phyloP scores from a whole-genome alignment of 2,797 vertebrate genomes.

The Myripristis murdjan region DNA sequence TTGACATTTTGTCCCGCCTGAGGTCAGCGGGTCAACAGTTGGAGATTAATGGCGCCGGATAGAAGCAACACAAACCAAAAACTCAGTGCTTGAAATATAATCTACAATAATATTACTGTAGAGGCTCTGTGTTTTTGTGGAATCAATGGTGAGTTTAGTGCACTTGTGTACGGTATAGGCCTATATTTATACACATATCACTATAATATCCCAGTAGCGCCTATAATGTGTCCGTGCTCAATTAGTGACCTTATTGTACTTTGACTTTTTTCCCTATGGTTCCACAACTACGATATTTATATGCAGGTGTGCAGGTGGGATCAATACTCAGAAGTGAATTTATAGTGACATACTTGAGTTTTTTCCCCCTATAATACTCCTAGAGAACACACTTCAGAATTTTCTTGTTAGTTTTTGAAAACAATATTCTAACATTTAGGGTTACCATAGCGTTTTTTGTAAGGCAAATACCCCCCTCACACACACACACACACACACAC shows the following conservation, averaged over 20 bases:
- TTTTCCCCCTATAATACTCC: background rate
- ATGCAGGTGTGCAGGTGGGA: too few relatives aligned
- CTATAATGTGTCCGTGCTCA: too few relatives aligned
- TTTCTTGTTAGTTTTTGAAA: slow-evolving; percentile 14
- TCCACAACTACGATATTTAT: slow-evolving; percentile 7
- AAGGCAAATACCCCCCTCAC: slow-evolving; percentile 4
- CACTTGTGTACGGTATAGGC: too few relatives aligned
- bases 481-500: background rate
- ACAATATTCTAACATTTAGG: slow-evolving; percentile 16
- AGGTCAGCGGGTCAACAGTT: slow-evolving; percentile 77
- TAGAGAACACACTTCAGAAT: background rate
- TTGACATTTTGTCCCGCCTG: slow-evolving; percentile 79
- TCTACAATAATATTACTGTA: background rate
- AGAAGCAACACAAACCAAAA: slow-evolving; percentile 19
- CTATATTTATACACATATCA: too few relatives aligned
- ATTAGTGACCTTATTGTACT: background rate
- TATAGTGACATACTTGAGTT: too few relatives aligned
- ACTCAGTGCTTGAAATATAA: slow-evolving; percentile 22
- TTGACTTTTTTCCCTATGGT: background rate
- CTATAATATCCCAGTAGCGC: background rate
- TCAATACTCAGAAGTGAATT: too few relatives aligned
- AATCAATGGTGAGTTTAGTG: background rate
- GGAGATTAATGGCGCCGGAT: slow-evolving; percentile 72
- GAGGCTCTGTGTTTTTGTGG: too few relatives aligned
- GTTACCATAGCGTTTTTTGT: background rate